Base-by-base conservation (phyloP, 2,888 invertebrate species). In the Macrophya alboannulata region DNA sequence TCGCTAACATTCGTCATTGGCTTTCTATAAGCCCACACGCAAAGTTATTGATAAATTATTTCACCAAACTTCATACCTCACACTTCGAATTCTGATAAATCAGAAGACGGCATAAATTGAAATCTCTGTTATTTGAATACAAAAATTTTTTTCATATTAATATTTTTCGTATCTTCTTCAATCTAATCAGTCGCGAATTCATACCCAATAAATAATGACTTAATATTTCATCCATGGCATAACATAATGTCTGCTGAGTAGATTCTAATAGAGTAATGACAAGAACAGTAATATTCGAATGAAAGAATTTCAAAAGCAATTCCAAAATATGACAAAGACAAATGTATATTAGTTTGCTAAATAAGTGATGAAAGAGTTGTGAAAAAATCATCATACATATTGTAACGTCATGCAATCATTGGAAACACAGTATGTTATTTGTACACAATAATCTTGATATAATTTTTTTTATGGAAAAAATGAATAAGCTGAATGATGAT, bases 71-170 rank as follows among this genome's bases (percentile, higher is more conserved):
- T 55, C 45, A 74, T 9, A 74, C 72, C 12, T 77, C 51, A 17
- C 25, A 55, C 31, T 55, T 77, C 37, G 31, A 17, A 55, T 17
- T 51, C 21, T 77, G 17, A 55, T 31, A 31, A 31, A 31, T 37
- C 51, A 77, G 51, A 55, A 31, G 10, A 74, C 21, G 21, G 15
- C 5, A 48, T 10, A 76, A 25, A 48, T 76, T 48, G 25, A 25
- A 76, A 45, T 76, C 37, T 45, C 45, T 48, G 43, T 71, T 37
- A 43, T 1, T 71, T 71, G n/a, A 62, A 62, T 62, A 62, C 25
- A 62, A 40, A 71, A 17, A 71, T 15, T 45, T 45, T 21, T 21
- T 21, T 21, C 5, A 74, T 45, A 43, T 45, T 31, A 45, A 21
- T 45, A 45, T 45, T 25, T 21, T 25, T 9, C 1, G 17, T 74